Conservation (phyloP, 1,140 invertebrate genomes). For the Drosophila sulfurigaster region DNA sequence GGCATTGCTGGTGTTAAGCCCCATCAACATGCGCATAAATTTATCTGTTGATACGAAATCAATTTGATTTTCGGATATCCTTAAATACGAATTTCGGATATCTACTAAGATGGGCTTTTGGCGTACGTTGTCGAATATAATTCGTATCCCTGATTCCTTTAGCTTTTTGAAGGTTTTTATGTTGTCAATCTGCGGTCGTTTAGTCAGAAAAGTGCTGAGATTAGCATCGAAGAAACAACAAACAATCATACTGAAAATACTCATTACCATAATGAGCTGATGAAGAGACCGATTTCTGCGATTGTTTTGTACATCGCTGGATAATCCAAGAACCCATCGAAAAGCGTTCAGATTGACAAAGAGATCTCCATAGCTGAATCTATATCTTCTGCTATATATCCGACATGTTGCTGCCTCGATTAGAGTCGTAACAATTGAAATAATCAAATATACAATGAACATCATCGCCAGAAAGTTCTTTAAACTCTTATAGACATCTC, state of each 20-base stretch:
- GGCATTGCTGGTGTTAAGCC: slow-evolving; percentile 1
- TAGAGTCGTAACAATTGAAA: slow-evolving; percentile 33
- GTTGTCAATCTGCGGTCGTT: background rate
- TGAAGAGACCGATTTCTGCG: background rate
- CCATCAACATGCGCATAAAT: background rate
- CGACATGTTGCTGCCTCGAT: background rate
- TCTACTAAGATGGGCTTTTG: too few relatives aligned
- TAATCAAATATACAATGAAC: slow-evolving; percentile 23
- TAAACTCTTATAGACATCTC: slow-evolving; percentile 25
- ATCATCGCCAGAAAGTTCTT: slow-evolving; percentile 5
- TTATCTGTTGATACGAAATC: background rate
- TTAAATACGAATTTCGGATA: too few relatives aligned
- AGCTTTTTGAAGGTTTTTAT: slow-evolving; percentile 41
- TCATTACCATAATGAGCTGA: slow-evolving; percentile 51
- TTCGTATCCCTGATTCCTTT: background rate
- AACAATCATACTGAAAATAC: slow-evolving; percentile 49
- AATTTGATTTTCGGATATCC: background rate
- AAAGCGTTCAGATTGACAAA: slow-evolving; percentile 44
- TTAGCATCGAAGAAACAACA: slow-evolving; percentile 50
- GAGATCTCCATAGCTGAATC: background rate
- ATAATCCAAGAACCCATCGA: slow-evolving; percentile 34
- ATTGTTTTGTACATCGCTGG: background rate
- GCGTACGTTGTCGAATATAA: background rate
- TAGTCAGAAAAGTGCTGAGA: slow-evolving; percentile 48
- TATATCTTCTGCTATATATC: background rate